Conservation (phyloP, 2,113 vertebrate genomes). For the Macrotus californicus region DNA sequence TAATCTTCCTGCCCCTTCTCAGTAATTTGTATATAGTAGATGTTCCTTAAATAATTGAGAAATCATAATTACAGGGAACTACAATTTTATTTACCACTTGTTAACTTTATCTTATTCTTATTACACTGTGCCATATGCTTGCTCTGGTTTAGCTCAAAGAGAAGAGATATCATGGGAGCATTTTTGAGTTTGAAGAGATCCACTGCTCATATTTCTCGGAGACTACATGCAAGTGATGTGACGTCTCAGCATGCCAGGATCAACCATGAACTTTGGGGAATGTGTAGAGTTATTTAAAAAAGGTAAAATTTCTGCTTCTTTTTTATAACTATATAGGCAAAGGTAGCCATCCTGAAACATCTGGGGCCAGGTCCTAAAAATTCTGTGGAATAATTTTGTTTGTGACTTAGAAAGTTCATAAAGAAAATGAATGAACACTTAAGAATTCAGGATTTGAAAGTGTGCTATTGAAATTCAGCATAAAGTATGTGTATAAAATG, state of each 20-base stretch:
- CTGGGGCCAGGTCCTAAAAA: background rate
- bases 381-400: background rate
- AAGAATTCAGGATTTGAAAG: background rate
- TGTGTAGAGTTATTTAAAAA: background rate
- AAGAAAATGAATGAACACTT: background rate
- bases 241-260: background rate
- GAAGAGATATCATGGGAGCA: background rate
- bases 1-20: background rate
- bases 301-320: background rate
- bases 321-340: background rate
- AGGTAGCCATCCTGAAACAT: background rate
- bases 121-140: background rate
- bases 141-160: background rate
- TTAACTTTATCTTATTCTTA: background rate
- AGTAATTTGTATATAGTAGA: background rate
- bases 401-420: background rate
- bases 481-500: slow-evolving; percentile 5
- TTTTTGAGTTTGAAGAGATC: background rate
- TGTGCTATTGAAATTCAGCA: background rate
- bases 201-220: background rate
- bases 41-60: background rate
- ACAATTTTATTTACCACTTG: background rate
- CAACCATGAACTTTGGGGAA: background rate
- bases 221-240: background rate
- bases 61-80: background rate